A percentile compares a stretch with the other conserved stretches of the same genome.
Conservation (phyloP, 2,888 invertebrate genomes). For the Platypus cylindrus region DNA sequence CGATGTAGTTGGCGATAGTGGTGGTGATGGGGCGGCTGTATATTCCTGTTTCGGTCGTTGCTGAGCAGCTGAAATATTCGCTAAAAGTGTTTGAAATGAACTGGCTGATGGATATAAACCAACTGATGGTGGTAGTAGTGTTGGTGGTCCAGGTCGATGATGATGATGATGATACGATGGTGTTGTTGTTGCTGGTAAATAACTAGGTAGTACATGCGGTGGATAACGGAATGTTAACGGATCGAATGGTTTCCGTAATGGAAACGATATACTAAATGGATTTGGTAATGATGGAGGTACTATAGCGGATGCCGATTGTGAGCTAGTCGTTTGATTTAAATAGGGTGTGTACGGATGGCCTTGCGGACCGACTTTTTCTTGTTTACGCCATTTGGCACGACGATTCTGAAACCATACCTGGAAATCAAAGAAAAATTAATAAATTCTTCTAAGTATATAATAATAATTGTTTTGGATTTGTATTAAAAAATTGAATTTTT, state of each 20-base stretch:
- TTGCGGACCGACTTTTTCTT: constrained; percentile 84
- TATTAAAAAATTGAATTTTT: no score
- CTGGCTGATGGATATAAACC: constrained; percentile 45
- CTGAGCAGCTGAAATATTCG: constrained; percentile 60
- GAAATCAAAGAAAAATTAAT: constrained; percentile 27
- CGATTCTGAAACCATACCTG: constrained; percentile 93
- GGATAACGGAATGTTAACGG: constrained; percentile 62
- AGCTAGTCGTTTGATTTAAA: constrained; percentile 50
- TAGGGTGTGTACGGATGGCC: constrained; percentile 85
- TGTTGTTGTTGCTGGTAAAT: constrained; percentile 39
- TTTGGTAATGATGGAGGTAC: constrained; percentile 66
- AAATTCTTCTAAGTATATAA: not conserved
- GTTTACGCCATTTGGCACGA: constrained; percentile 85
- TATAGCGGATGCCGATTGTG: constrained; percentile 51
- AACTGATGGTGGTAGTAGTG: constrained; percentile 52
- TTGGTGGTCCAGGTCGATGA: constrained; percentile 44
- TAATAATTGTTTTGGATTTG: not conserved
- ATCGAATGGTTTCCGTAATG: constrained; percentile 62
- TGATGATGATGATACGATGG: constrained; percentile 37
- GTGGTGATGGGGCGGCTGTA: constrained; percentile 39
- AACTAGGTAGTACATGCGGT: constrained; percentile 45
- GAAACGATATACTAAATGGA: constrained; percentile 71
- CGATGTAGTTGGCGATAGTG: constrained; percentile 36
- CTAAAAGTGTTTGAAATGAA: constrained; percentile 77
- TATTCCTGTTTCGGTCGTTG: constrained; percentile 43